Evolutionary conservation across 2,888 invertebrate genomes (phyloP).

Genomic region (Eristalis tenax): DNA sequence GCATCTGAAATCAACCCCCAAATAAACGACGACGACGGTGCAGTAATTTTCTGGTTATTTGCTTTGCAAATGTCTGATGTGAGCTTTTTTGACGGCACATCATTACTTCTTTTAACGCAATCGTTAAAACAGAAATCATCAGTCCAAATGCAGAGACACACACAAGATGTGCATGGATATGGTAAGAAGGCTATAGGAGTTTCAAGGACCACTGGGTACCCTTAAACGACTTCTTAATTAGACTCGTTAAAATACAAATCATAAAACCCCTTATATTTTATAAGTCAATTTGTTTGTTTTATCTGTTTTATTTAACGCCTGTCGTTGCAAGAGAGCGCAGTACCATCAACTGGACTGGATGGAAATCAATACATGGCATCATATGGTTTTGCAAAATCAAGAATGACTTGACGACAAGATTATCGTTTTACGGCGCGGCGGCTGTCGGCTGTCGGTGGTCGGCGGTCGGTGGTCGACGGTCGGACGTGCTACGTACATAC

Average conservation of each 20-base stretch:
- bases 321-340: constrained; percentile 15
- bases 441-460: neutral
- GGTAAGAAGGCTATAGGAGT: neutral
- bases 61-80: neutral
- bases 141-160: neutral
- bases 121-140: neutral
- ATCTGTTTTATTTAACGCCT: constrained; percentile 14
- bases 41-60: neutral
- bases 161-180: neutral
- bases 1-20: neutral
- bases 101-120: neutral
- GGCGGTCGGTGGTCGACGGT: neutral
- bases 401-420: constrained; percentile 8
- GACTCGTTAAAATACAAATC: constrained; percentile 1
- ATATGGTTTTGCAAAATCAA: constrained; percentile 2
- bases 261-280: constrained; percentile 11
- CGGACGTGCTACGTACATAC: neutral
- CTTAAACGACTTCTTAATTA: constrained; percentile 20
- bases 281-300: constrained; percentile 8
- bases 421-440: neutral
- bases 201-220: neutral
- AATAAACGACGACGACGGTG: neutral
- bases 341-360: constrained; percentile 5
- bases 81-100: neutral
- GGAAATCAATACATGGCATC: neutral